Conservation (phyloP, 2,888 invertebrate genomes). For the Diachrysia chrysitis region DNA sequence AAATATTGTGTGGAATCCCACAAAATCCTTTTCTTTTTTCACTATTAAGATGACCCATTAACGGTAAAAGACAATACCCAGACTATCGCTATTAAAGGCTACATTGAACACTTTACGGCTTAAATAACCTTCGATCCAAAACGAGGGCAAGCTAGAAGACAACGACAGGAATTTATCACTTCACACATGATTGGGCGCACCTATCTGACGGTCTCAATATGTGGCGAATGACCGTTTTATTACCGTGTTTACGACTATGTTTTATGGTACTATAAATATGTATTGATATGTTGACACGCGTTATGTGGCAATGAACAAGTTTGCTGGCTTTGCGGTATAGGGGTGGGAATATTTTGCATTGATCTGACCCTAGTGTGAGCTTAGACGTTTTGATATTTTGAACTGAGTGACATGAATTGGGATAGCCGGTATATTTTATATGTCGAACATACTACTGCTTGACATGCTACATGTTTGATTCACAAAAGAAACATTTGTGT, state of each 20-base stretch:
- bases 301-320: conserved; percentile 19
- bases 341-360: neutral
- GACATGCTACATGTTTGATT: too few species aligned
- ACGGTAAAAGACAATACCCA: neutral
- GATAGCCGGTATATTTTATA: too few species aligned
- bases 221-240: conserved; percentile 59
- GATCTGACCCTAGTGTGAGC: neutral
- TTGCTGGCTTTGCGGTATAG: neutral
- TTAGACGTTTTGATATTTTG: too few species aligned
- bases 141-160: conserved; percentile 12
- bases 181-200: conserved; percentile 45
- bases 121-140: conserved; percentile 16
- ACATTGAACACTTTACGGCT: conserved; percentile 3
- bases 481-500: too few species aligned
- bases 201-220: conserved; percentile 51
- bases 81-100: neutral
- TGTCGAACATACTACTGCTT: too few species aligned
- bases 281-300: conserved; percentile 49
- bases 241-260: conserved; percentile 62
- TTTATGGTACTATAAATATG: conserved; percentile 64
- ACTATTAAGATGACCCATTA: neutral
- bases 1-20: too few species aligned
- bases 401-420: too few species aligned
- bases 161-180: conserved; percentile 44
- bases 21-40: accelerated